Evolutionary conservation across 2,113 vertebrate species (phyloP), one percentile per base, ranked within the genome.

Genomic region (Dissostichus mawsoni): DNA sequence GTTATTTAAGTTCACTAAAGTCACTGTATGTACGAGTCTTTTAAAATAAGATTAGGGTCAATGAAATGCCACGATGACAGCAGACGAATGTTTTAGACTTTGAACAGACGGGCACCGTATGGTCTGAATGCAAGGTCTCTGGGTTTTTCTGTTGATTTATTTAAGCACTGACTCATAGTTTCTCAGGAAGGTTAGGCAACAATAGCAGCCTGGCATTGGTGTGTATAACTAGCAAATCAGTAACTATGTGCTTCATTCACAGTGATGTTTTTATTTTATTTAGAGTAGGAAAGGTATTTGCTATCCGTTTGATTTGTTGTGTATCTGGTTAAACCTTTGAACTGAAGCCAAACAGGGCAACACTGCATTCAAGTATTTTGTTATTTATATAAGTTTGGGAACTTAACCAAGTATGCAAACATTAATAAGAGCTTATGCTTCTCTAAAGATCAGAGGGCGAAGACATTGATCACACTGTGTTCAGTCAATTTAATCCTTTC

Each of bases 111-210:
- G 3, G 1, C 45, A 50, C 69, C 75, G 68, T 68, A 5, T 16
- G 71, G 53, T 80, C 66, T 74, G 23, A 57, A 74, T 76, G 10
- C 44, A 80, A 52, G 0, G 69, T 64, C 53, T 75, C 8, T 53
- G 1, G 36, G 9, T 59, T 84, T 73, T 12, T 20, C 61, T 12
- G 4, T 56, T 72, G 16, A 18, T 69, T 55, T 78, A 69, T 78
- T 82, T 89, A 41, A 76, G n/a, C 55, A 45, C 0, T 84, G 44
- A 86, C 64, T 91, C 83, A 86, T 45, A 78, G 74, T 89, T 82
- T 77, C 56, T 66, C 3, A 29, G 5, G 63, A 6, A 44, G 74
- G 84, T 90, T 33, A 36, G 86, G 88, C 85, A 87, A 76, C 65
- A 85, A 91, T 59, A 64, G 44, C 44, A 65, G 51, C 69, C n/a